A percentile compares a stretch with the other conserved stretches of the same genome.
Evolutionary conservation across 37 sponge, comb jelly and placozoan species (phyloP).

Genomic region (Diacarnus erythraeanus): DNA sequence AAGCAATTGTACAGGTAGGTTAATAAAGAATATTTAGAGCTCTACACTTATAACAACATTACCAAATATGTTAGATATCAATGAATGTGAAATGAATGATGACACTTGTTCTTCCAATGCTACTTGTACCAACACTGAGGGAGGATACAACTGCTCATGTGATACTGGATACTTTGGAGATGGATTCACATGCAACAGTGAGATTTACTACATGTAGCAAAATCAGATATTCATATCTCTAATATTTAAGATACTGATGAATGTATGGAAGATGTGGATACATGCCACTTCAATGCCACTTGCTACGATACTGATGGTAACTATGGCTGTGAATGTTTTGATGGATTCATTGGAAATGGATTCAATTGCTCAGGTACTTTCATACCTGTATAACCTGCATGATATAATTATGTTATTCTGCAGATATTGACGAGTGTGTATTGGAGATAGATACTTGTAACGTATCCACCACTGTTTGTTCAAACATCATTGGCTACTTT

Average conservation of each 20-base stretch:
- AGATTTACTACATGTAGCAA: neutral
- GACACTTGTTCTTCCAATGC: neutral
- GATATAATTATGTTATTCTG: too few species aligned
- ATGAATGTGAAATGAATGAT: neutral
- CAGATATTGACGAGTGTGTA: constrained; percentile 50
- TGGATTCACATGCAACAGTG: neutral
- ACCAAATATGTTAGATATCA: neutral
- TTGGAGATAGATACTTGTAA: constrained; percentile 13
- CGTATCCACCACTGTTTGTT: too few species aligned
- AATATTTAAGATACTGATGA: neutral
- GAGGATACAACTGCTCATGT: neutral
- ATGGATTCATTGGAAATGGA: constrained; percentile 20
- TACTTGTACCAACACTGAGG: neutral
- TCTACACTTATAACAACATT: too few species aligned
- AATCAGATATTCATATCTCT: neutral
- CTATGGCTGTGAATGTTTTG: constrained; percentile 4
- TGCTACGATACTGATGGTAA: constrained; percentile 11
- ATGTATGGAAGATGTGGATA: neutral
- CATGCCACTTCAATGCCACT: neutral
- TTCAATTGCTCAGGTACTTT: neutral
- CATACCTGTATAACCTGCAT: neutral
- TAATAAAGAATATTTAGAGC: too few species aligned
- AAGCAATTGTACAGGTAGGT: neutral
- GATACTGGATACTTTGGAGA: neutral
- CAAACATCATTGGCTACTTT: constrained; percentile 39